These are phyloP conservation scores for Sebastes nivosus DNA, from an alignment of 2,797 vertebrate genomes.

Conservation along the genomic window DNA sequence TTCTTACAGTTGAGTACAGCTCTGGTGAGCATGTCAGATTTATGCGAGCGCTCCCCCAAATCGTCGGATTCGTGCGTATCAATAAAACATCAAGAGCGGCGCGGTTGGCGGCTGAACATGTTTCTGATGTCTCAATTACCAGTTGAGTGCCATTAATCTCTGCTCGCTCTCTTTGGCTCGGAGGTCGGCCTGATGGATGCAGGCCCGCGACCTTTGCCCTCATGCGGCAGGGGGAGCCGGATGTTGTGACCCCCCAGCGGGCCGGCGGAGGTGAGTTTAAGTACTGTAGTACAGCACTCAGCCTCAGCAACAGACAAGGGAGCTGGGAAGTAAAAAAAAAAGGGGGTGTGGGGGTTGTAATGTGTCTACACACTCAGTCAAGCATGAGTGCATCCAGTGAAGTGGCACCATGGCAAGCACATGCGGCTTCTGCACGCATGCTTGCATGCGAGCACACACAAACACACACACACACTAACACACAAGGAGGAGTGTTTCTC, in stretches of 20 bases:
- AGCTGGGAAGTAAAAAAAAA: constrained; percentile 41
- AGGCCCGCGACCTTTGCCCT: constrained; percentile 64
- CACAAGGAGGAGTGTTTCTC: constrained; percentile 29
- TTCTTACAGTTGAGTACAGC: constrained; percentile 47
- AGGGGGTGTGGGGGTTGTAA: constrained; percentile 21
- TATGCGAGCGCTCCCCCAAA: constrained; percentile 51
- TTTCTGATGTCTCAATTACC: constrained; percentile 75
- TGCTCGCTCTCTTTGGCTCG: constrained; percentile 51
- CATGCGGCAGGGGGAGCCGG: constrained; percentile 8
- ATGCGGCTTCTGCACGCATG: constrained; percentile 69
- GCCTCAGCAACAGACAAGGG: constrained; percentile 61
- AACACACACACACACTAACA: constrained; percentile 7
- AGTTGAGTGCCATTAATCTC: constrained; percentile 68
- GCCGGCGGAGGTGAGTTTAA: constrained; percentile 55
- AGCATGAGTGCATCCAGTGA: constrained; percentile 75
- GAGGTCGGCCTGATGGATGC: constrained; percentile 60
- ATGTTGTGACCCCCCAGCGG: constrained; percentile 34
- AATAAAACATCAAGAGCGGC: constrained; percentile 74
- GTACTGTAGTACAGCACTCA: constrained; percentile 68
- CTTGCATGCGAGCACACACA: constrained; percentile 50
- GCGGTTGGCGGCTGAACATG: constrained; percentile 41
- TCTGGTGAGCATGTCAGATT: constrained; percentile 38
- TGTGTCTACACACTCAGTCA: constrained; percentile 73
- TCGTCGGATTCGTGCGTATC: constrained; percentile 59
- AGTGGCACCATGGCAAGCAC: constrained; percentile 75